Evolutionary conservation across 1,140 invertebrate genomes (phyloP), one percentile per base, ranked within the genome.

Genomic region (Lepidurus arcticus): DNA sequence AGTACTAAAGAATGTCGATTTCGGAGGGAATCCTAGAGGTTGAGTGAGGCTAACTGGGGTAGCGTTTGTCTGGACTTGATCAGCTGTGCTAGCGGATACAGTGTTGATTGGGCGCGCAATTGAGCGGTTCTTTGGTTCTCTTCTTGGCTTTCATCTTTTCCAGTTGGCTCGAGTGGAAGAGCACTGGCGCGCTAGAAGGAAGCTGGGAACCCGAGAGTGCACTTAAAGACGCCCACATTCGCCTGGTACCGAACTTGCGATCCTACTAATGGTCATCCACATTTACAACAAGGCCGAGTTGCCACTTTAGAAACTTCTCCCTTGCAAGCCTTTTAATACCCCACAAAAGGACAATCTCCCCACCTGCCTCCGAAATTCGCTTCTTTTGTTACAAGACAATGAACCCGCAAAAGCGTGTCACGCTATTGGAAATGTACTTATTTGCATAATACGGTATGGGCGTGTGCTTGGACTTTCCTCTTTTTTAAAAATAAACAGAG

Each of bases 171-270:
- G 53, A 65, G 53, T 65, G 53, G 16, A 9, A 3, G n/a, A 65
- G 13, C 53, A 21, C 53, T 65, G 21, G 53, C 53, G 21, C 53
- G 53, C 53, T 65, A 21, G 16, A n/a, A 13, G n/a, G 53, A 65
- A 65, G 0, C 21, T 21, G 16, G 53, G 16, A 16, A 65, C 16
- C 53, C 53, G 53, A n/a, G 53, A 65, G 53, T 65, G 53, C 53
- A 65, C 53, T 65, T 65, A 21, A 65, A 16, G 53, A 65, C 53
- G 53, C 53, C 53, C 53, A 65, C 53, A 65, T 65, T 21, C 53
- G n/a, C 53, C 53, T 65, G 21, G 9, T 13, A 21, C 53, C 7
- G 16, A 13, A n/a, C 21, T 16, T 16, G 5, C 16, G 53, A 65
- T 65, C n/a, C 21, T 13, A 65, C 16, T 65, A 65, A 65, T 65